These are phyloP conservation scores for Holothuria scabra DNA, from an alignment of 53 echinoderm and acorn worm genomes.

Conservation along the genomic window DNA sequence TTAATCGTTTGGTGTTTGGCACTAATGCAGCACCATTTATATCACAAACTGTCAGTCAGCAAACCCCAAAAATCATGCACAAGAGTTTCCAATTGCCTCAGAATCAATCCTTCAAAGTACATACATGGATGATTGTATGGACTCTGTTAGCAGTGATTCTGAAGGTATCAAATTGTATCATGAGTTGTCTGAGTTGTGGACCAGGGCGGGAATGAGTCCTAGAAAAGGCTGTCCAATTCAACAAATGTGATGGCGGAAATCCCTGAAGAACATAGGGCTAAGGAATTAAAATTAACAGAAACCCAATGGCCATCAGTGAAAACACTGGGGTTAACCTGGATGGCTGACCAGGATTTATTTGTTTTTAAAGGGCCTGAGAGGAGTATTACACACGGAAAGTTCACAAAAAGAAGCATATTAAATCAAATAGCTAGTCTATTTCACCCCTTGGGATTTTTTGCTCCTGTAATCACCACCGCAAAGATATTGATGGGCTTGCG, in stretches of 20 bases:
- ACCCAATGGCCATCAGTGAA: conserved; percentile 51
- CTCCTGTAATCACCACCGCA: background rate
- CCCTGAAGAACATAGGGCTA: conserved; percentile 62
- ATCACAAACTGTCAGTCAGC: conserved; percentile 40
- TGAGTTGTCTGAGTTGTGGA: conserved; percentile 40
- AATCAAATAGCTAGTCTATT: conserved; percentile 9
- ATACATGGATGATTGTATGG: conserved; percentile 55
- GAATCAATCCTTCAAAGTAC: conserved; percentile 6
- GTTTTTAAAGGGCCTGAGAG: background rate
- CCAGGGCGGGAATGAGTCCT: conserved; percentile 19
- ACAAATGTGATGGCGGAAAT: conserved; percentile 55
- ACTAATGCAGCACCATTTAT: conserved; percentile 48
- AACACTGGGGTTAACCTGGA: conserved; percentile 71
- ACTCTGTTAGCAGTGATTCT: conserved; percentile 31
- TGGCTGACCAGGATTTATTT: conserved; percentile 47
- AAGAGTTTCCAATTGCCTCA: background rate
- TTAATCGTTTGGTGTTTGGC: conserved; percentile 54
- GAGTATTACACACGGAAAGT: too few relatives aligned
- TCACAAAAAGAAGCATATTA: conserved; percentile 9
- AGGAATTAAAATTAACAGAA: conserved; percentile 55
- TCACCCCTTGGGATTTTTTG: conserved; percentile 28
- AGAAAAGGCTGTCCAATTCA: conserved; percentile 62
- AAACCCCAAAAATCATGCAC: conserved; percentile 5
- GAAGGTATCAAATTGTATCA: conserved; percentile 39
- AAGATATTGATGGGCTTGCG: conserved; percentile 32